These are phyloP conservation scores for Iguana delicatissima DNA, from an alignment of 2,797 vertebrate species.

Conservation along the genomic window DNA sequence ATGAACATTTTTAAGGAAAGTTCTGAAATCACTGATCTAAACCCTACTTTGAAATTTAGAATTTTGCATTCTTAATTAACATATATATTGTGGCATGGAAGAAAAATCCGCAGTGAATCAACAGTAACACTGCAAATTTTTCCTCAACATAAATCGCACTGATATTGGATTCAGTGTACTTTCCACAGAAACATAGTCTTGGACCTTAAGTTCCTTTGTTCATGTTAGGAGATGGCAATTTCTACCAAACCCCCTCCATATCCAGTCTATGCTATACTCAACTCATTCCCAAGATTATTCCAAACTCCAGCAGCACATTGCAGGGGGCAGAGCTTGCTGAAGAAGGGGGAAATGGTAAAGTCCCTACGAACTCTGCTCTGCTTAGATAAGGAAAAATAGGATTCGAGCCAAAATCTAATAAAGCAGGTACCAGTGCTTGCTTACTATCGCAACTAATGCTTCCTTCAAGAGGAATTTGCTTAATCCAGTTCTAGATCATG, in stretches of 20 bases:
- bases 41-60: neutral
- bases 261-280: neutral
- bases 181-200: neutral
- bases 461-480: neutral
- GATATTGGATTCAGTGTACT: neutral
- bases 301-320: neutral
- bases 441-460: neutral
- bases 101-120: too few relatives aligned
- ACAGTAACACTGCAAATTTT: neutral
- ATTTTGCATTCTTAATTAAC: neutral
- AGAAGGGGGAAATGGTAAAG: neutral
- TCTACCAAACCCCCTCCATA: neutral
- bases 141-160: neutral
- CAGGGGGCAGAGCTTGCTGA: neutral
- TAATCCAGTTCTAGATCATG: neutral
- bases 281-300: neutral
- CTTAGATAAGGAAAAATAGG: neutral
- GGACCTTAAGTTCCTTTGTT: neutral
- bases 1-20: neutral
- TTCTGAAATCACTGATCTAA: neutral
- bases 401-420: neutral
- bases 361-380: neutral
- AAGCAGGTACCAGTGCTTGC: neutral
- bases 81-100: neutral
- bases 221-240: neutral